Percentiles rank a stretch among this genome's conserved stretches.
Conservation (phyloP, 2,888 invertebrate genomes). For the Geotrupes spiniger region DNA sequence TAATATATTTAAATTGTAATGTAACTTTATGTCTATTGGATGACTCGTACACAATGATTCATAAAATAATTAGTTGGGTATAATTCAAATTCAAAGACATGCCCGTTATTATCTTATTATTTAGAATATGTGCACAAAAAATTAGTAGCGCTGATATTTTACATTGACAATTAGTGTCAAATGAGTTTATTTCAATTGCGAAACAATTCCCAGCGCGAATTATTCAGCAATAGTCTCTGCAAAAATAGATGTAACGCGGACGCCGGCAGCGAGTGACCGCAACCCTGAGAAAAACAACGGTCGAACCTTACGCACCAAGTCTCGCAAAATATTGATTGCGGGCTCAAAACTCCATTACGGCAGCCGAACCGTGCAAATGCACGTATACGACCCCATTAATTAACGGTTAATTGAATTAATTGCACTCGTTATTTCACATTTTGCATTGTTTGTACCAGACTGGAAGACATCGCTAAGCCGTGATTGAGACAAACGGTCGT, state of each 20-base stretch:
- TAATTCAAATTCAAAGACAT: too few species aligned
- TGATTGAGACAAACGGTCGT: constrained; percentile 52
- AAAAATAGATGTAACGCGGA: constrained; percentile 27
- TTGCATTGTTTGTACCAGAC: constrained; percentile 44
- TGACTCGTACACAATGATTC: too few species aligned
- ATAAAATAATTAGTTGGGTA: too few species aligned
- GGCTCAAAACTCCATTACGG: constrained; percentile 54
- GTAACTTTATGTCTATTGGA: too few species aligned
- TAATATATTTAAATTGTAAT: too few species aligned
- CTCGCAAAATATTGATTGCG: constrained; percentile 50
- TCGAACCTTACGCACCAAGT: constrained; percentile 30
- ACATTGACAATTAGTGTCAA: too few species aligned
- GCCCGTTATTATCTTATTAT: too few species aligned
- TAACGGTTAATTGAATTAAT: constrained; percentile 58
- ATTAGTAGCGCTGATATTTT: too few species aligned
- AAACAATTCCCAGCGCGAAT: constrained; percentile 40
- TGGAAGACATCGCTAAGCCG: constrained; percentile 47
- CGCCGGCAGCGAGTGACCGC: constrained; percentile 28
- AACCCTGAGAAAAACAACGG: constrained; percentile 17
- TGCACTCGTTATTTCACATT: constrained; percentile 54
- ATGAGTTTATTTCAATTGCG: too few species aligned
- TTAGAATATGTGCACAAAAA: too few species aligned
- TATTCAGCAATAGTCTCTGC: constrained; percentile 30
- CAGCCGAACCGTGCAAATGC: constrained; percentile 50
- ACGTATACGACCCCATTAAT: constrained; percentile 53